These are phyloP conservation scores for Rhagonycha lutea DNA, from an alignment of 2,888 invertebrate species.

Conservation along the genomic window DNA sequence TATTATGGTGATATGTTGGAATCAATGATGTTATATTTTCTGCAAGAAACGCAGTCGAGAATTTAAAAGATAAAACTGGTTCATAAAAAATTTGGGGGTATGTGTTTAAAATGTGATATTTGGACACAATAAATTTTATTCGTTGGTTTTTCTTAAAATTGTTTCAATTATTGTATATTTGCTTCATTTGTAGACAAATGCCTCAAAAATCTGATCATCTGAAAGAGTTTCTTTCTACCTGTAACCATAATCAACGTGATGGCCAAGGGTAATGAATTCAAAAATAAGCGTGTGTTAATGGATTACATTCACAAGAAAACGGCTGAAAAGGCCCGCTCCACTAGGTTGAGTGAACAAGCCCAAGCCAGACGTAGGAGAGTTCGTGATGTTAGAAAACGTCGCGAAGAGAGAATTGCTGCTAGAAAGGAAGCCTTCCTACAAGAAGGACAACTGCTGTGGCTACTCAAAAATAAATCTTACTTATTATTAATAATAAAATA, in stretches of 20 bases:
- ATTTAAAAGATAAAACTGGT: conserved; percentile 21
- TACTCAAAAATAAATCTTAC: no score
- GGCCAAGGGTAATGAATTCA: conserved; percentile 97
- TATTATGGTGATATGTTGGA: conserved; percentile 90
- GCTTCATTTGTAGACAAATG: no score
- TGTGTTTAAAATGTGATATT: background rate
- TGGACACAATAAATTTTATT: background rate
- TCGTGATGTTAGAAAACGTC: conserved; percentile 94
- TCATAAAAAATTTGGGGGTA: no score
- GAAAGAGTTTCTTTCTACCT: no score
- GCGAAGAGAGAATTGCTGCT: conserved; percentile 91
- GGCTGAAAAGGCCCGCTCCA: conserved; percentile 97
- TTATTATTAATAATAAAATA: background rate
- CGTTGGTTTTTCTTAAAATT: background rate
- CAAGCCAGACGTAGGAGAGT: conserved; percentile 96
- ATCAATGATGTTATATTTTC: conserved; percentile 92
- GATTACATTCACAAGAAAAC: conserved; percentile 99
- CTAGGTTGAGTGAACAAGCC: conserved; percentile 96
- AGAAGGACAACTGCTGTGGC: conserved; percentile 55
- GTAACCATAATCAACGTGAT: no score
- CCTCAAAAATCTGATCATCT: no score
- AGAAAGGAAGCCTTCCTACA: conserved; percentile 92
- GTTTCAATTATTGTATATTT: no score
- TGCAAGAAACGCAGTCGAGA: conserved; percentile 70
- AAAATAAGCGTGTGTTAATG: conserved; percentile 99